These are phyloP conservation scores for Rafetus swinhoei DNA, from an alignment of 2,113 vertebrate genomes.

Conservation along the genomic window DNA sequence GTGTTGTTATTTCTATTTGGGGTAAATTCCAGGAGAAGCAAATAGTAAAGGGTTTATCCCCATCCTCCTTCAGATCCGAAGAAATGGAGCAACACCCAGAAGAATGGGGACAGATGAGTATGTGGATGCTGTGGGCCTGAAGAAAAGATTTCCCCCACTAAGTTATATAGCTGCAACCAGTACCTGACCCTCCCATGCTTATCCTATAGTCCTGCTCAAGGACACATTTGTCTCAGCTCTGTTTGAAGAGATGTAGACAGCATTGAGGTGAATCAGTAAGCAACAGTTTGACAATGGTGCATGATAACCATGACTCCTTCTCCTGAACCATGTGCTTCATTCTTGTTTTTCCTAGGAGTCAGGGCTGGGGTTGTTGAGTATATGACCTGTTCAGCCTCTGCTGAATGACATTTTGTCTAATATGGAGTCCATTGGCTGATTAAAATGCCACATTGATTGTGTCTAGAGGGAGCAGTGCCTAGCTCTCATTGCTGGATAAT, in stretches of 20 bases:
- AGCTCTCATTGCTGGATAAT: slow-evolving; percentile 25
- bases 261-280: not conserved
- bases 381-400: not conserved
- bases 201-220: not conserved
- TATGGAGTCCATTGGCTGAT: not conserved
- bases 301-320: not conserved
- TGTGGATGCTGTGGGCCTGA: not conserved
- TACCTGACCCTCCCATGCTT: not conserved
- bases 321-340: slow-evolving; percentile 11
- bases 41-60: not conserved
- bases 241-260: slow-evolving; percentile 22
- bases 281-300: slow-evolving; percentile 1
- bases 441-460: slow-evolving; percentile 10
- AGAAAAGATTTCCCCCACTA: not conserved
- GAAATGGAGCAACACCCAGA: not conserved
- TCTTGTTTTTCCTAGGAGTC: slow-evolving; percentile 16
- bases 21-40: not conserved
- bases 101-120: not conserved
- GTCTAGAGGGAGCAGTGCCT: not conserved
- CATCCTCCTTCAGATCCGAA: not conserved
- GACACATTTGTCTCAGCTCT: not conserved
- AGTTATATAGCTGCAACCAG: not conserved
- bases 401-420: not conserved
- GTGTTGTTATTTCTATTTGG: not conserved
- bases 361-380: not conserved